A percentile compares a stretch with the other conserved stretches of the same genome.
These are phyloP conservation scores for Haliclona indistincta DNA, from an alignment of 37 sponge, comb jelly and placozoan genomes.

Conservation along the genomic window DNA sequence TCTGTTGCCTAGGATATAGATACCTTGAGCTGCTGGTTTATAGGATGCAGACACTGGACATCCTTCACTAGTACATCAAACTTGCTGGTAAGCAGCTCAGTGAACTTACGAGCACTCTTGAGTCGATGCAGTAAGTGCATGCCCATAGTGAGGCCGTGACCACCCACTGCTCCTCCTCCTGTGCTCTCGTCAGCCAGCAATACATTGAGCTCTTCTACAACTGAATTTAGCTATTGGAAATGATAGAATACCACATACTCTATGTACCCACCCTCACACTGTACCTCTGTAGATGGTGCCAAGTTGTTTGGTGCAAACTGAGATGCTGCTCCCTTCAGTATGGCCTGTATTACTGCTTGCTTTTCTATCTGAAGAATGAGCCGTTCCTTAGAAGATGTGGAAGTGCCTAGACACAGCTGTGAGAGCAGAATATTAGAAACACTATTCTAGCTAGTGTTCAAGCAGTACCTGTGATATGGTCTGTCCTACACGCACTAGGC, in stretches of 20 bases:
- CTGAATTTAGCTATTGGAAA: neutral
- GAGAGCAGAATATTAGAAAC: too few species aligned
- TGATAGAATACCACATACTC: neutral
- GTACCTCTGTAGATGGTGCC: neutral
- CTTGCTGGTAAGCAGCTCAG: slow-evolving; percentile 36
- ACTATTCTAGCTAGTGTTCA: too few species aligned
- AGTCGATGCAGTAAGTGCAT: slow-evolving; percentile 61
- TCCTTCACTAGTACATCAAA: neutral
- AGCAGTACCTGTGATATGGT: neutral
- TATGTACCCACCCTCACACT: neutral
- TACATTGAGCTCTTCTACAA: slow-evolving; percentile 25
- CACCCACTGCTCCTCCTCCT: slow-evolving; percentile 67
- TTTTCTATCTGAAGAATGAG: slow-evolving; percentile 70
- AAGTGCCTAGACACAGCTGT: slow-evolving; percentile 1
- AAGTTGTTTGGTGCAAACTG: slow-evolving; percentile 3
- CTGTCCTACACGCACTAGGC: slow-evolving; percentile 1
- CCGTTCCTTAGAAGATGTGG: slow-evolving; percentile 15
- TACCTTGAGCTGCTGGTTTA: slow-evolving; percentile 23
- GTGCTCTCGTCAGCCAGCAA: slow-evolving; percentile 46
- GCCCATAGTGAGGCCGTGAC: slow-evolving; percentile 62
- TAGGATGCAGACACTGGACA: slow-evolving; percentile 34
- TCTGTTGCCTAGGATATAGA: too few species aligned
- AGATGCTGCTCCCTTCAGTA: slow-evolving; percentile 37
- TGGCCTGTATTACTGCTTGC: slow-evolving; percentile 81
- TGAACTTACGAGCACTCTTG: slow-evolving; percentile 49